These are phyloP conservation scores for Trogon melanurus DNA, from an alignment of 2,113 vertebrate species.

Conservation along the genomic window DNA sequence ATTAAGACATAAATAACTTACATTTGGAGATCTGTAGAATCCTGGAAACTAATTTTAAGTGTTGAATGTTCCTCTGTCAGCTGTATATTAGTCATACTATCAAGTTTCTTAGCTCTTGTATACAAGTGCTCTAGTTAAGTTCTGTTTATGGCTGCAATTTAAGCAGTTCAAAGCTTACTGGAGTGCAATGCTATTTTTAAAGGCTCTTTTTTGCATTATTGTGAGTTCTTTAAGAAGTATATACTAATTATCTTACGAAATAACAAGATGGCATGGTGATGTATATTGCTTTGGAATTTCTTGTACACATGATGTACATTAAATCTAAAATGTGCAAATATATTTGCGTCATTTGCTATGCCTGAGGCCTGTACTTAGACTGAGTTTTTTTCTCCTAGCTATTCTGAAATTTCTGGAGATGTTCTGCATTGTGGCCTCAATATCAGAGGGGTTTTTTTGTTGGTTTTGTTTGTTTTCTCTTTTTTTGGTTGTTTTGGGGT, in stretches of 20 bases:
- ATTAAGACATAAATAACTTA: neutral
- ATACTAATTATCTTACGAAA: neutral
- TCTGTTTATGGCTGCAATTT: neutral
- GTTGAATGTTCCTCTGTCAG: neutral
- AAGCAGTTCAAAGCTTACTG: neutral
- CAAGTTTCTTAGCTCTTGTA: neutral
- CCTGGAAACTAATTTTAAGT: neutral
- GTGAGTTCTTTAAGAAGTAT: neutral
- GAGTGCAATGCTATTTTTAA: neutral
- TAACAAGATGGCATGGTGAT: too few species aligned
- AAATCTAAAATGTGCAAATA: neutral
- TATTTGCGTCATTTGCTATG: neutral
- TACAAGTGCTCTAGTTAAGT: neutral
- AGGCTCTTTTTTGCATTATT: neutral
- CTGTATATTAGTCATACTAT: neutral
- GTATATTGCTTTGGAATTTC: neutral
- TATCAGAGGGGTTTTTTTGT: neutral
- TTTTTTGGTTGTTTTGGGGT: too few species aligned
- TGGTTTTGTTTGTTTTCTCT: neutral
- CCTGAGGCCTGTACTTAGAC: neutral
- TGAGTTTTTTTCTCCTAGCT: neutral
- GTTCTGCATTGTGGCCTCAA: rapidly evolving
- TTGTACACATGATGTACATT: neutral
- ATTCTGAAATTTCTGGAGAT: neutral
- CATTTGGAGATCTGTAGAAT: neutral